Evolutionary conservation across 2,797 vertebrate species (phyloP), one percentile per base, ranked within the genome.

Genomic region (Peromyscus nudipes): DNA sequence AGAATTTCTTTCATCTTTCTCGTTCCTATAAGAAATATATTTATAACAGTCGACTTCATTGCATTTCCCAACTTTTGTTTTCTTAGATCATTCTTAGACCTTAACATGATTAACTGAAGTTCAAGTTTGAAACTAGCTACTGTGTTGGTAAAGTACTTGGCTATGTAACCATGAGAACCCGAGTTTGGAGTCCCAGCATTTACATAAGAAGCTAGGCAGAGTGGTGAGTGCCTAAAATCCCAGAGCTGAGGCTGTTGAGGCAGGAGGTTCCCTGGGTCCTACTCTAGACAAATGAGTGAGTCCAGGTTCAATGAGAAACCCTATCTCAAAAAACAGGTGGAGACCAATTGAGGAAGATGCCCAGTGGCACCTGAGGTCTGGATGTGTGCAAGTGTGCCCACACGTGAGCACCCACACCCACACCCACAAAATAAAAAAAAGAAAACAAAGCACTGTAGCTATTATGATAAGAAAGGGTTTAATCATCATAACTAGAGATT

Each of bases 1-100:
- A 90, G 91, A 94, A 92, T 86, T 55, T 87, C 80, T 97, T 83
- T 92, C n/a, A 34, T 95, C 6, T 65, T 92, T 94, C 43, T 90
- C 37, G 88, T 96, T 94, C 34, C 27, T 73, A 40, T 81, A 85
- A 65, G 34, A 95, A 94, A 91, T 23, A 2, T 85, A 89, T 75
- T 84, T 92, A 49, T 6, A 83, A 89, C 46, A 71, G 57, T 84
- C 60, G 25, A 7, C 25, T 90, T 95, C 81, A 60, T 4, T 94
- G 52, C 40, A 83, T 87, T 83, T 97, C 91, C 52, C 23, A 80
- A 43, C 43, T 88, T 96, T 27, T 65, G 81, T 21, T 92, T 87
- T 43, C 93, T 91, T 81, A 80, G 89, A 64, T 92, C 64, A 52
- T 13, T 52, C 12, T 52, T 52, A 52, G 49, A 52, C 11, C 10